These are phyloP conservation scores for Rafetus swinhoei DNA, from an alignment of 2,113 vertebrate species.

Conservation along the genomic window DNA sequence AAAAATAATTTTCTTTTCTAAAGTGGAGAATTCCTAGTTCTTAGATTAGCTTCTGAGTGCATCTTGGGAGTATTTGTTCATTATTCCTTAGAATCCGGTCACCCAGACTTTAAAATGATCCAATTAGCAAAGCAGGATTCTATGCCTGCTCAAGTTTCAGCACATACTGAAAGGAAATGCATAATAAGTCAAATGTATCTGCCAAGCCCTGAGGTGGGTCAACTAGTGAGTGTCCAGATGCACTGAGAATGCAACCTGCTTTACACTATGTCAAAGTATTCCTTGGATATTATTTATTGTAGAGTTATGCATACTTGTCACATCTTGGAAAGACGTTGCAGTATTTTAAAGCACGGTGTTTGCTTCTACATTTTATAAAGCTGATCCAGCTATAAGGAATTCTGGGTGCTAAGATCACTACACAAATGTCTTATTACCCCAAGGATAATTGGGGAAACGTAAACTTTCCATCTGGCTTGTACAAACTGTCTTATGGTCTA, in stretches of 20 bases:
- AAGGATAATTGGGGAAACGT: not conserved
- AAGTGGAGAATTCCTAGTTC: not conserved
- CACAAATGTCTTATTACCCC: not conserved
- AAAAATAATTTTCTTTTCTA: not conserved
- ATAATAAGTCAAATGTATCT: not conserved
- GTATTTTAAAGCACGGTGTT: not conserved
- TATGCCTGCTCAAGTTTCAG: not conserved
- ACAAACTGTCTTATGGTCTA: not conserved
- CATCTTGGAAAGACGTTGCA: not conserved
- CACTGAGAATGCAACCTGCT: not conserved
- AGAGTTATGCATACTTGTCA: not conserved
- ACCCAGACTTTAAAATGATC: not conserved
- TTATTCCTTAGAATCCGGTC: not conserved
- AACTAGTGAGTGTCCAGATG: not conserved
- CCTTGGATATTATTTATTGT: not conserved
- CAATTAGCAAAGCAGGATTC: not conserved
- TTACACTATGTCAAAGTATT: not conserved
- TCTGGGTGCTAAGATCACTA: not conserved
- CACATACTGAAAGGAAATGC: not conserved
- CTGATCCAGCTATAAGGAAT: not conserved
- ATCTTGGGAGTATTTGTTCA: not conserved
- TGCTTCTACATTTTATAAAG: not conserved
- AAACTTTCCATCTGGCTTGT: not conserved
- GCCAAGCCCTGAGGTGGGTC: not conserved
- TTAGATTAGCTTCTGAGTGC: not conserved